Evolutionary conservation across 2,113 vertebrate species (phyloP), one percentile per base, ranked within the genome.

Genomic region (Pseudolaguvia tuberculata): DNA sequence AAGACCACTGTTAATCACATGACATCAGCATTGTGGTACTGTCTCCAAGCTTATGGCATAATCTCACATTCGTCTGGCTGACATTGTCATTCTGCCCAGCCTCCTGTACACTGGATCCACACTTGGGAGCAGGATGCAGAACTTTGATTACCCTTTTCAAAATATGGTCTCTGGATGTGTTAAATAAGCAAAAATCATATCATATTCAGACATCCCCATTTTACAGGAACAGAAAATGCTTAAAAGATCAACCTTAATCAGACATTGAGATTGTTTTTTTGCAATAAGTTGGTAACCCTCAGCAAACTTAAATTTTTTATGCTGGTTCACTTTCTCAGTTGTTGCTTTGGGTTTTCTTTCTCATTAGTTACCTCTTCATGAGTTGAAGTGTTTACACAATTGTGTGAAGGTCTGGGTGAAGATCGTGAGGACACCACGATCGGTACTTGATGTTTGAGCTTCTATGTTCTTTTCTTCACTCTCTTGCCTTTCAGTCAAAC

Each of bases 21-120:
- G 80, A 79, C 75, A 69, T 76, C 73, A 76, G 50, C 39, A 48
- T 78, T 31, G 57, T 15, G 63, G 73, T 27, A 55, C 73, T 20
- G 42, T 81, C 76, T 69, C 77, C 57, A 42, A 76, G 76, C 56
- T 79, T 66, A 72, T 72, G 55, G 53, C 79, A 81, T 76, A 69
- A 76, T 27, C 58, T 78, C 73, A 76, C 69, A 75, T 57, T 69
- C 73, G 58, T 81, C 63, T 75, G 48, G 39, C 76, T 47, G 13
- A 39, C 68, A 78, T 81, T 81, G 76, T 81, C 61, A 72, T 12
- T 71, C 52, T 42, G 56, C 48, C 62, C 58, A 74, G 42, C 52
- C 51, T 52, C 57, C 71, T 62, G 47, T 52, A 48, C 50, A 15
- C 31, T 18, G 12, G 47, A 50, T 50, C 45, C 56, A 29, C 51